Base-by-base conservation (phyloP, 37 sponge, comb jelly and placozoan genomes). In the Beroe ovata region DNA sequence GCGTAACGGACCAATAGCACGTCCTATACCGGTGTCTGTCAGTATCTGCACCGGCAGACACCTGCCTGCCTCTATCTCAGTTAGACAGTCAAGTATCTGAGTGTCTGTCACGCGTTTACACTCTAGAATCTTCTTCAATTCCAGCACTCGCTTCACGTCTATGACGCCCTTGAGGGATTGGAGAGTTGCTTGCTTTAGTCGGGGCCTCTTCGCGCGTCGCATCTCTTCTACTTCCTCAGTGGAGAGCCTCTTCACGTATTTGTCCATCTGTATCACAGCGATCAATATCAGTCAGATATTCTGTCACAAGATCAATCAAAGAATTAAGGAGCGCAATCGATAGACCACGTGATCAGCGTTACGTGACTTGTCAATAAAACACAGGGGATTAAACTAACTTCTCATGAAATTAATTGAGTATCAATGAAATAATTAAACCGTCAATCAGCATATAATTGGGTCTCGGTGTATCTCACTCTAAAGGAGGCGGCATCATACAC, bases 111-210 rank as follows among this genome's bases (percentile, higher is more conserved):
- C 20, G 22, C 25, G 28, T 23, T 77, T 77, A 36, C 84, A 77
- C 1, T 33, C 41, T 40, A 77, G 28, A 6, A 21, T 42, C 54
- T 77, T 35, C 28, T 77, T 77, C n/a, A 77, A 3, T 20, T 21
- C 28, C 4, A 77, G 54, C 2, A 77, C 54, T 14, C 84, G 41
- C 28, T 77, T 77, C 18, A 77, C 84, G 28, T 77, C 84, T 33
- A 42, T 77, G 28, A 77, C 84, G 16, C 84, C 84, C 23, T 42
- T 42, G 42, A 77, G 84, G 23, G 84, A 77, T 41, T 77, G 42
- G 22, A 77, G 47, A n/a, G 84, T 77, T 22, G 84, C 84, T 42
- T 77, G 84, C 33, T 41, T 77, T 6, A 77, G 84, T 19, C 42
- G 84, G 3, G 84, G 84, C 21, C 84, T 22, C 84, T 77, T 77